Conservation (phyloP, 2,888 invertebrate genomes). For the Harmothoe impar region DNA sequence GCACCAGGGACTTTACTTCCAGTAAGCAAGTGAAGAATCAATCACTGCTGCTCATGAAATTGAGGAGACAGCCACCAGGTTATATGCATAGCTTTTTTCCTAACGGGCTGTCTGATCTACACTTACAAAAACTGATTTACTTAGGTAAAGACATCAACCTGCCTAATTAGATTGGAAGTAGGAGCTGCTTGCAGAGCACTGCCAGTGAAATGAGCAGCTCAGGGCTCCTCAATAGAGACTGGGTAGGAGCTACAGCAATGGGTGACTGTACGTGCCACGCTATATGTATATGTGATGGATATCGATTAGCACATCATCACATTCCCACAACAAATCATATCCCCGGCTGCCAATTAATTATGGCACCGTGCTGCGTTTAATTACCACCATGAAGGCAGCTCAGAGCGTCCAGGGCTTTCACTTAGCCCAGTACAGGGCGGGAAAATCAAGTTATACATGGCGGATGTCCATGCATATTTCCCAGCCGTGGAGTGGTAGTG, state of each 20-base stretch:
- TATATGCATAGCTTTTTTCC: no score
- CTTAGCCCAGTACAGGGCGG: neutral
- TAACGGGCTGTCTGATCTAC: no score
- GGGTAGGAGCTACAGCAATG: neutral
- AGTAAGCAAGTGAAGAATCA: no score
- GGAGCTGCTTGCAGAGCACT: no score
- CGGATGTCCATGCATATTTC: neutral
- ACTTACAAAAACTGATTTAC: no score
- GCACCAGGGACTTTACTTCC: no score
- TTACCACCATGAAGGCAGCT: neutral
- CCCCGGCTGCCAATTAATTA: neutral
- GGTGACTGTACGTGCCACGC: neutral
- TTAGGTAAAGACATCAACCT: no score
- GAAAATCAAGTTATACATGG: neutral
- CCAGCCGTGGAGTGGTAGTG: neutral
- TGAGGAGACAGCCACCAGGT: no score
- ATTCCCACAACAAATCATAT: slow-evolving; percentile 4
- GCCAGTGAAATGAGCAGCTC: no score
- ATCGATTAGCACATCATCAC: slow-evolving; percentile 29
- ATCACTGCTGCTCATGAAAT: no score
- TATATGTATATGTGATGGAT: neutral
- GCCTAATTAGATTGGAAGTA: no score
- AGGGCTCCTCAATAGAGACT: no score
- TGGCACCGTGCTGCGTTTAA: neutral
- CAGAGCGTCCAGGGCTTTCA: neutral